Conservation (phyloP, 2,888 invertebrate species). For the Folsomia manolachei region DNA sequence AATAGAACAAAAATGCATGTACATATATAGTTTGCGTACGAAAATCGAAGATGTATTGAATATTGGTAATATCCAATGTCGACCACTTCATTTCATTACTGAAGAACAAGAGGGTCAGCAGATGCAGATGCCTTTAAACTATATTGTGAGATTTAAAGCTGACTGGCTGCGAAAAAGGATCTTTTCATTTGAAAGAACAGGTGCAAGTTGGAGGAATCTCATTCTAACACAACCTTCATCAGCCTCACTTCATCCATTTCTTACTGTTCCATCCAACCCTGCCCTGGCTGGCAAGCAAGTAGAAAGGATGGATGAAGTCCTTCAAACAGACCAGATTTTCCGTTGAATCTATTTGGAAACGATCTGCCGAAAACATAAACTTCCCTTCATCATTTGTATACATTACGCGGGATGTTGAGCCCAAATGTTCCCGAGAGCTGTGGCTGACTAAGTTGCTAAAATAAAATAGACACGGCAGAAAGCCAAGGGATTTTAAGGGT, state of each 20-base stretch:
- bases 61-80: too few species aligned
- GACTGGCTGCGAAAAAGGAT: constrained; percentile 26
- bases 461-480: neutral
- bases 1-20: too few species aligned
- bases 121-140: too few species aligned
- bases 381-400: constrained; percentile 7
- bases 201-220: constrained; percentile 46
- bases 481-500: neutral
- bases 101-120: constrained; percentile 26
- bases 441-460: too few species aligned
- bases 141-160: too few species aligned
- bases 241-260: neutral
- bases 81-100: too few species aligned
- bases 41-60: too few species aligned
- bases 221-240: too few species aligned
- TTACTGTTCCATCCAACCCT: neutral
- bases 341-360: neutral
- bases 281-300: neutral
- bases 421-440: neutral
- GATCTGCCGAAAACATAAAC: constrained; percentile 8
- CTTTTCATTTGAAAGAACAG: constrained; percentile 46
- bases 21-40: too few species aligned
- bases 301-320: neutral
- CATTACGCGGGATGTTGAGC: neutral
- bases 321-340: constrained; percentile 5